Percentiles rank a stretch among this genome's conserved stretches.
Evolutionary conservation across 1,140 invertebrate species (phyloP).

Genomic region (Spodoptera litura): DNA sequence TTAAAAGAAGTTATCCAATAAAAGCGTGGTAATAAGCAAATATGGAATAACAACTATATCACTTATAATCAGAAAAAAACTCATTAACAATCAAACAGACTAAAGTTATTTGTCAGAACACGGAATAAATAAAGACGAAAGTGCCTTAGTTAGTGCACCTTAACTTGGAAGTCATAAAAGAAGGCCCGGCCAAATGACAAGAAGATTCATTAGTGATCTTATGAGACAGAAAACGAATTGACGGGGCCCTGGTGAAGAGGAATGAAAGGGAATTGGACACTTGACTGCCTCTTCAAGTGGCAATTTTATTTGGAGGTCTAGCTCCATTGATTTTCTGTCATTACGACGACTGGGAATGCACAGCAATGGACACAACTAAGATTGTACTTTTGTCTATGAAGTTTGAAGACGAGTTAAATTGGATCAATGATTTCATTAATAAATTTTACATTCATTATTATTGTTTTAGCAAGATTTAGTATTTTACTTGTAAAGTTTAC

Average conservation of each 20-base stretch:
- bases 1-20: no score
- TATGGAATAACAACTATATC: no score
- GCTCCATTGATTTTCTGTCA: constrained; percentile 39
- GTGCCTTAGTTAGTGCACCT: constrained; percentile 14
- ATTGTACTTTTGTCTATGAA: not conserved
- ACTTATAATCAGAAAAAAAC: not conserved
- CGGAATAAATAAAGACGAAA: not conserved
- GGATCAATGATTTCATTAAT: not conserved
- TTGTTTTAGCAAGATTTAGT: no score
- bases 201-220: constrained; percentile 47
- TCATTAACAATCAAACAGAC: not conserved
- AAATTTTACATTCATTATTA: no score
- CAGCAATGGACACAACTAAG: not conserved
- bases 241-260: constrained; percentile 32
- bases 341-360: constrained; percentile 7
- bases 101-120: not conserved
- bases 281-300: constrained; percentile 29
- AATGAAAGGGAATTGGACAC: constrained; percentile 39
- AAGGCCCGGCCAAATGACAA: constrained; percentile 23
- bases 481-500: no score
- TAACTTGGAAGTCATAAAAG: constrained; percentile 40
- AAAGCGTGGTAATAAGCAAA: not conserved
- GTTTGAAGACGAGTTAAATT: not conserved
- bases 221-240: constrained; percentile 41
- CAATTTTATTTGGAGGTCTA: constrained; percentile 35